These are phyloP conservation scores for Nemurella pictetii DNA, from an alignment of 2,888 invertebrate genomes.

Conservation along the genomic window DNA sequence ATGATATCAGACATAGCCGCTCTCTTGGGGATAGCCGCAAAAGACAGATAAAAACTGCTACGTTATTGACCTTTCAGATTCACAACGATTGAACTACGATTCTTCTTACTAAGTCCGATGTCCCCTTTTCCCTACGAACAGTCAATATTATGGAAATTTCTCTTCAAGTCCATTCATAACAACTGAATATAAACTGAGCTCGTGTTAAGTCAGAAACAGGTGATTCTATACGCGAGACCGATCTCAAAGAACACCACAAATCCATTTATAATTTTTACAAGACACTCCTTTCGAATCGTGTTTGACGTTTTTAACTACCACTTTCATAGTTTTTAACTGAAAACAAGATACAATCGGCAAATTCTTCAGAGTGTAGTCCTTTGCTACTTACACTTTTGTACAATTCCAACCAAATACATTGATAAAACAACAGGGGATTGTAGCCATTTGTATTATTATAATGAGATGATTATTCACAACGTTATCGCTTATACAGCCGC, in stretches of 20 bases:
- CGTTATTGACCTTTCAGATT: constrained; percentile 29
- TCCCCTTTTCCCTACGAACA: background rate
- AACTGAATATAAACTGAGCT: background rate
- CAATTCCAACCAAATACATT: background rate
- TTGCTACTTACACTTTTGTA: background rate
- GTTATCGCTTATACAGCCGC: background rate
- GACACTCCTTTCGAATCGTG: background rate
- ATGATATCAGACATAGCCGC: background rate
- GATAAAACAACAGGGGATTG: background rate
- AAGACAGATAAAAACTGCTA: constrained; percentile 26
- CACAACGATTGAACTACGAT: constrained; percentile 24
- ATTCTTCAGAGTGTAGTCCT: background rate
- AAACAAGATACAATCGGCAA: background rate
- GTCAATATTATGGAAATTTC: background rate
- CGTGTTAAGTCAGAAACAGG: background rate
- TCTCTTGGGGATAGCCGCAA: background rate
- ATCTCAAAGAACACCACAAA: background rate
- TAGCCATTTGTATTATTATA: background rate
- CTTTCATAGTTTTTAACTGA: background rate
- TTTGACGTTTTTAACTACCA: background rate
- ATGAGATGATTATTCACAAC: background rate
- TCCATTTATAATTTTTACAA: background rate
- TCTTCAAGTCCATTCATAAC: background rate
- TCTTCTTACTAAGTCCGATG: constrained; percentile 12
- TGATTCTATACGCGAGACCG: background rate